phyloP scores from a whole-genome alignment of 2,888 invertebrate genomes.

The Altica lythri region DNA sequence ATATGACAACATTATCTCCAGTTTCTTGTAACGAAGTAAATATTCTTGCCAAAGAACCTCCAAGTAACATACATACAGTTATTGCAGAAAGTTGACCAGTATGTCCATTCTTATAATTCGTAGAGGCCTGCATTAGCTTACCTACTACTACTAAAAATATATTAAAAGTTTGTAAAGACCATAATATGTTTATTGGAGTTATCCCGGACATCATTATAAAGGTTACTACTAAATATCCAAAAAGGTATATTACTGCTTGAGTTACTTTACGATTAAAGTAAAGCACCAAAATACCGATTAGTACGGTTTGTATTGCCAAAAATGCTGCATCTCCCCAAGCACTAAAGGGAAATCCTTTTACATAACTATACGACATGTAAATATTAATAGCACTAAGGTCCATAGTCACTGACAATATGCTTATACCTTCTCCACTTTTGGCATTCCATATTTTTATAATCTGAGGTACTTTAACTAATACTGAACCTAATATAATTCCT shows the following conservation, averaged over 20 bases:
- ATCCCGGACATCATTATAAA: slow-evolving; percentile 73
- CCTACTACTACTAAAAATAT: slow-evolving; percentile 84
- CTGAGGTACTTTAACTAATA: slow-evolving; percentile 96
- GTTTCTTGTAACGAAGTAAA: slow-evolving; percentile 99
- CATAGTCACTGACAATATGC: slow-evolving; percentile 78
- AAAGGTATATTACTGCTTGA: slow-evolving; percentile 67
- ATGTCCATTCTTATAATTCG: slow-evolving; percentile 85
- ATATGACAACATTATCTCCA: slow-evolving; percentile 83
- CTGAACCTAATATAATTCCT: slow-evolving; percentile 88
- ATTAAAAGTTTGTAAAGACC: slow-evolving; percentile 74
- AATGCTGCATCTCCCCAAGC: slow-evolving; percentile 96
- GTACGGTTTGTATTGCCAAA: slow-evolving; percentile 84
- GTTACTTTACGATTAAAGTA: slow-evolving; percentile 69
- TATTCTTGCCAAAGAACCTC: slow-evolving; percentile 89
- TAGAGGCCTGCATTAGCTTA: slow-evolving; percentile 85
- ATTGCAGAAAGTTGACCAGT: slow-evolving; percentile 95
- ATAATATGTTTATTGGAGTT: slow-evolving; percentile 75
- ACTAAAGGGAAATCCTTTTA: slow-evolving; percentile 92
- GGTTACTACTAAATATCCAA: slow-evolving; percentile 63
- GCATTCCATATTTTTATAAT: slow-evolving; percentile 85
- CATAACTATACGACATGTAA: slow-evolving; percentile 86
- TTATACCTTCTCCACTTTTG: slow-evolving; percentile 90
- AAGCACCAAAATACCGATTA: slow-evolving; percentile 84
- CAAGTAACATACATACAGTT: slow-evolving; percentile 84
- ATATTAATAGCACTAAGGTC: slow-evolving; percentile 91